phyloP scores from a whole-genome alignment of 2,797 vertebrate species.

The Onychomys arenicola region DNA sequence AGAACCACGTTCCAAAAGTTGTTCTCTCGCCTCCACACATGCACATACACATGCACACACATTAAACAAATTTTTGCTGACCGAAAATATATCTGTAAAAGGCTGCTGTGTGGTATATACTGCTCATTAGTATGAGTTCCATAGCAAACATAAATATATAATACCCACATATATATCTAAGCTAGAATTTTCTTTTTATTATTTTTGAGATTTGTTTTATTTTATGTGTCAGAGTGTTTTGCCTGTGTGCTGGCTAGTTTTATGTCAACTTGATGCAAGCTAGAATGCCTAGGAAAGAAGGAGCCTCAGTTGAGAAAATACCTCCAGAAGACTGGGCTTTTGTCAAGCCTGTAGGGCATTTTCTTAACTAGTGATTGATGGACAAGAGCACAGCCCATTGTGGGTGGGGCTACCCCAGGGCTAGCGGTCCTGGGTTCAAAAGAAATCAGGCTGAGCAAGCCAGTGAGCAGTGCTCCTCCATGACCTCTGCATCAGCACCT shows the following conservation, averaged over 20 bases:
- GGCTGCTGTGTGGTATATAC: not conserved
- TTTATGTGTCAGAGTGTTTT: not conserved
- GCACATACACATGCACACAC: not conserved
- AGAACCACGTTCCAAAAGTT: not conserved
- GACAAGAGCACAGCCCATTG: not conserved
- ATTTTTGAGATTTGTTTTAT: not conserved
- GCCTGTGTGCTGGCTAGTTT: not conserved
- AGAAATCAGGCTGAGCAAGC: not conserved
- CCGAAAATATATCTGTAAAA: slow-evolving; percentile 38
- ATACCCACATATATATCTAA: not conserved
- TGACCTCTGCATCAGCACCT: not conserved
- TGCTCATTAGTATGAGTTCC: not conserved
- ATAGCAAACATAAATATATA: slow-evolving; percentile 33
- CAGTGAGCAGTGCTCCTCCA: not conserved
- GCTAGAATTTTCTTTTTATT: not conserved
- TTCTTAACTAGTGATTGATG: not conserved
- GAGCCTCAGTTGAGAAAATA: not conserved
- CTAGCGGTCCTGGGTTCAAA: not conserved
- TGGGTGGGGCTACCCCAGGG: not conserved
- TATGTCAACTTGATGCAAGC: not conserved
- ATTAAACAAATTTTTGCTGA: not conserved
- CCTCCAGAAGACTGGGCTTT: not conserved
- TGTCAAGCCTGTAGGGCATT: not conserved
- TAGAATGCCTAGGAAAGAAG: not conserved
- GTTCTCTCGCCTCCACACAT: not conserved